A percentile compares a stretch with the other conserved stretches of the same genome.
These are phyloP conservation scores for Diadophis punctatus DNA, from an alignment of 2,113 vertebrate genomes.

Conservation along the genomic window DNA sequence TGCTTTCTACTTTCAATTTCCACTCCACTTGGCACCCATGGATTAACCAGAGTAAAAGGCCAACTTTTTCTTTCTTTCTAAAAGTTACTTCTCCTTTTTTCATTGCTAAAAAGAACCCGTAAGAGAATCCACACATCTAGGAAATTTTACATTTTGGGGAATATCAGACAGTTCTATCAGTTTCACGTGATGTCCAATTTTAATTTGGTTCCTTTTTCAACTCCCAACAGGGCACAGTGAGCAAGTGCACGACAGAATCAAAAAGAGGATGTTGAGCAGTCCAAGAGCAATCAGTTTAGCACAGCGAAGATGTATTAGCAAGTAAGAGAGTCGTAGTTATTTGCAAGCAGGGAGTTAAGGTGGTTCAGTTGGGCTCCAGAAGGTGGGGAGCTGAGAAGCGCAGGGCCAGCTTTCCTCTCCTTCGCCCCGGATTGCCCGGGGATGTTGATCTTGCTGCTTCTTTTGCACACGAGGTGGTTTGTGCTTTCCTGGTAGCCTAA, in stretches of 20 bases:
- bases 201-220: background rate
- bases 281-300: background rate
- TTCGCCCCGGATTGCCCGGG: background rate
- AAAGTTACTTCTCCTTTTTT: background rate
- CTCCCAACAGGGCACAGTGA: background rate
- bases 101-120: background rate
- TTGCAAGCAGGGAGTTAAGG: background rate
- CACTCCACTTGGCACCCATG: background rate
- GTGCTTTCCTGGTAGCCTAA: background rate
- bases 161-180: background rate
- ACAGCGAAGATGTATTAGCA: background rate
- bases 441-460: background rate
- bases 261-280: background rate
- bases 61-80: background rate
- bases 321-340: background rate
- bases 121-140: background rate
- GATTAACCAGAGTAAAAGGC: background rate
- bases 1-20: background rate
- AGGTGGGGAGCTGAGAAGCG: background rate
- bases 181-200: background rate
- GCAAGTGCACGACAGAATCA: background rate
- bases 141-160: background rate
- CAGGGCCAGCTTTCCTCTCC: background rate
- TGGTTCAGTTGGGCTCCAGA: background rate
- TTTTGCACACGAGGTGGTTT: background rate